Evolutionary conservation across 2,113 vertebrate species (phyloP).

Genomic region (Thunnus maccoyii): DNA sequence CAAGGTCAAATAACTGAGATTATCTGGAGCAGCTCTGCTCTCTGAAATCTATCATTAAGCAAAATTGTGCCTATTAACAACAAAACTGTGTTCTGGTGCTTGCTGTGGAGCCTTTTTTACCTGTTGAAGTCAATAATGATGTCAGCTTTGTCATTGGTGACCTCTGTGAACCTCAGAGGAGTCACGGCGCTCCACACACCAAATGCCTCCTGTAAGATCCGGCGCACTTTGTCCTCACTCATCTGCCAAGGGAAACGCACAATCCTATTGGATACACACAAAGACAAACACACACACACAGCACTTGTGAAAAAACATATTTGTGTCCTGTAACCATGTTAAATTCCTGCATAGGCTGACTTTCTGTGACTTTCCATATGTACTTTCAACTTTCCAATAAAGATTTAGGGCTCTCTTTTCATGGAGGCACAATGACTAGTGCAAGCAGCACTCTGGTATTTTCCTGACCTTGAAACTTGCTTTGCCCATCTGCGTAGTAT

Average conservation of each 20-base stretch:
- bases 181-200: conserved; percentile 68
- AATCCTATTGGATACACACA: conserved; percentile 53
- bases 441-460: too few species aligned
- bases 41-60: not conserved
- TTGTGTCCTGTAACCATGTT: not conserved
- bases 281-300: not conserved
- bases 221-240: conserved; percentile 60
- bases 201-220: conserved; percentile 58
- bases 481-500: too few species aligned
- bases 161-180: conserved; percentile 70
- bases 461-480: too few species aligned
- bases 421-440: too few species aligned
- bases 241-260: conserved; percentile 74
- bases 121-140: conserved; percentile 75
- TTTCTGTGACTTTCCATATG: not conserved
- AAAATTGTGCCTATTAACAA: not conserved
- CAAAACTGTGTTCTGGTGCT: not conserved
- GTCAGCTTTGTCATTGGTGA: conserved; percentile 61
- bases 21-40: not conserved
- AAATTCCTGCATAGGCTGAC: not conserved
- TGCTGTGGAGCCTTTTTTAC: conserved; percentile 28
- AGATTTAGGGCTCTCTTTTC: too few species aligned
- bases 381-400: too few species aligned
- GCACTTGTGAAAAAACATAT: not conserved
- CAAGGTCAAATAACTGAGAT: not conserved